Evolutionary conservation across 2,113 vertebrate species (phyloP).

Genomic region (Condylura cristata): DNA sequence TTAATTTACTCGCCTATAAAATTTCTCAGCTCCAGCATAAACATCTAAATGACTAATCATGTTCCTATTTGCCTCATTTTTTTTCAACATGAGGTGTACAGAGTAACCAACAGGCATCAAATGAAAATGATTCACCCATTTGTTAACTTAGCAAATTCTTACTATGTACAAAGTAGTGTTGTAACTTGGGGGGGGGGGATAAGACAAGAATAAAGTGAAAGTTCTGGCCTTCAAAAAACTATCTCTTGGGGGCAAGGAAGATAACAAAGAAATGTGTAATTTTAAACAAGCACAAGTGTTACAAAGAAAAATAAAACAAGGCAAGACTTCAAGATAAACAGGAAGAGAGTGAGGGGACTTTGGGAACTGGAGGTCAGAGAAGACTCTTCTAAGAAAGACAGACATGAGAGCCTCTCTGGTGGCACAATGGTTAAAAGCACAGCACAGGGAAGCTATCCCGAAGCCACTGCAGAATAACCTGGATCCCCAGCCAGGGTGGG

Average conservation of each 20-base stretch:
- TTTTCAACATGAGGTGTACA: slow-evolving; percentile 9
- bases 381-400: background rate
- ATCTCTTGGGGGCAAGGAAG: fast-evolving
- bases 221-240: background rate
- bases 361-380: background rate
- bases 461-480: too few relatives aligned
- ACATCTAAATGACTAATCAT: slow-evolving; percentile 30
- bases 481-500: too few relatives aligned
- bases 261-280: background rate
- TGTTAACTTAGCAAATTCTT: background rate
- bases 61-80: background rate
- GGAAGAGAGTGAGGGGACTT: background rate
- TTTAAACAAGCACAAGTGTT: background rate
- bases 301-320: background rate
- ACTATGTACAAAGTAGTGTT: background rate
- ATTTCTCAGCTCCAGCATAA: slow-evolving; percentile 17
- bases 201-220: background rate
- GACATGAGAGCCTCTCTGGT: too few relatives aligned
- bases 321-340: background rate
- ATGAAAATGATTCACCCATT: background rate
- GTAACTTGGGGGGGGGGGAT: background rate
- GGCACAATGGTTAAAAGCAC: too few relatives aligned
- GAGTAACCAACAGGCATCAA: background rate
- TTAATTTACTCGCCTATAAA: slow-evolving; percentile 7
- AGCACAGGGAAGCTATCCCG: too few relatives aligned